Percentiles rank a stretch among this genome's conserved stretches.
Evolutionary conservation across 2,797 vertebrate genomes (phyloP).

Genomic region (Craterocephalus amniculus): DNA sequence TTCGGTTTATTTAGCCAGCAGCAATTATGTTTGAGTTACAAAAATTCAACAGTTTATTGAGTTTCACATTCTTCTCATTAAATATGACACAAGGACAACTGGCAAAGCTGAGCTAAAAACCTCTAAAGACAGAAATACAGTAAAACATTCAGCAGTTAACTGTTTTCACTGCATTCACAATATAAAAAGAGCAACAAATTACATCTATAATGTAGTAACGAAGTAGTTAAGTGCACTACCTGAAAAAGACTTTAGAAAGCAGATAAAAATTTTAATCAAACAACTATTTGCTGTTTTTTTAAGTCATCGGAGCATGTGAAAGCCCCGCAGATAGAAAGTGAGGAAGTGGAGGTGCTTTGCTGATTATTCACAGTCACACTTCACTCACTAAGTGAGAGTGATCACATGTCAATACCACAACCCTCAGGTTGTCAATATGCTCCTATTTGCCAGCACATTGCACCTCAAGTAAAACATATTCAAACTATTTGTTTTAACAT

Average conservation of each 20-base stretch:
- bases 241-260: slow-evolving; percentile 17
- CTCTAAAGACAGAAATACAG: slow-evolving; percentile 23
- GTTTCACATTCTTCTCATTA: slow-evolving; percentile 57
- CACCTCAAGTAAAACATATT: slow-evolving; percentile 24
- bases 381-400: slow-evolving; percentile 68
- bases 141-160: slow-evolving; percentile 2
- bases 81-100: slow-evolving; percentile 36
- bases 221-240: background rate
- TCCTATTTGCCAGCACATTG: slow-evolving; percentile 38
- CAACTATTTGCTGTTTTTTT: slow-evolving; percentile 43
- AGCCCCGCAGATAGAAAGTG: slow-evolving; percentile 49
- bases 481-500: slow-evolving; percentile 35
- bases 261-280: slow-evolving; percentile 45
- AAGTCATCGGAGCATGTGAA: slow-evolving; percentile 34
- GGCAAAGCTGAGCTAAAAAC: slow-evolving; percentile 39
- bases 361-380: slow-evolving; percentile 74
- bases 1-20: slow-evolving; percentile 59
- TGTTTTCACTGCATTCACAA: slow-evolving; percentile 1
- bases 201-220: background rate
- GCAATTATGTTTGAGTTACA: slow-evolving; percentile 49
- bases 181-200: slow-evolving; percentile 1
- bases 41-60: slow-evolving; percentile 56
- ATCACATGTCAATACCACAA: slow-evolving; percentile 72
- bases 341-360: slow-evolving; percentile 41
- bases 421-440: slow-evolving; percentile 65